Conservation (phyloP, 1,140 invertebrate species). For the Hirudo medicinalis region DNA sequence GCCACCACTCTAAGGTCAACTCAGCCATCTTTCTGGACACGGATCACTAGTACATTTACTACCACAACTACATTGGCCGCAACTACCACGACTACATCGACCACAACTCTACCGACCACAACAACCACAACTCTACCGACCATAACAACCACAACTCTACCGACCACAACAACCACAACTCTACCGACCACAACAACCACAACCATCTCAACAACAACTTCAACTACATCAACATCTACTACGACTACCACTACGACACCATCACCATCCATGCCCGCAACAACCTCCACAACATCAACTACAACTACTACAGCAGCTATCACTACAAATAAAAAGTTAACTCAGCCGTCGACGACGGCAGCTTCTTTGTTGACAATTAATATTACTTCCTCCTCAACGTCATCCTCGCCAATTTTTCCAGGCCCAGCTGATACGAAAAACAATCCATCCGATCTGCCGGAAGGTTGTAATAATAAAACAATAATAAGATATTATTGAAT, state of each 20-base stretch:
- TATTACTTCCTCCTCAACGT: no score
- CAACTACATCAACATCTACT: background rate
- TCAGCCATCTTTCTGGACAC: background rate
- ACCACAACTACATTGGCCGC: background rate
- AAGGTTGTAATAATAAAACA: no score
- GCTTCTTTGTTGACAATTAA: background rate
- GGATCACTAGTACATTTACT: background rate
- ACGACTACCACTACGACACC: background rate
- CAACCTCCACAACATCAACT: background rate
- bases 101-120: background rate
- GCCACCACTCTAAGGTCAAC: background rate
- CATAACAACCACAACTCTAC: background rate
- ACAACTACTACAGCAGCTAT: background rate
- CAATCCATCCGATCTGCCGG: background rate
- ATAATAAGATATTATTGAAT: no score
- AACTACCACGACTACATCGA: background rate
- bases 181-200: background rate
- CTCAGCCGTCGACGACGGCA: background rate
- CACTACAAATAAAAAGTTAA: background rate
- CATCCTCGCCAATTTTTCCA: background rate
- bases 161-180: background rate
- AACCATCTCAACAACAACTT: no score
- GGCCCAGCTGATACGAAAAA: background rate
- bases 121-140: conserved; percentile 1
- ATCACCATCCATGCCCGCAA: background rate